Conservation (phyloP, 2,797 vertebrate genomes). For the Phoebastria nigripes region DNA sequence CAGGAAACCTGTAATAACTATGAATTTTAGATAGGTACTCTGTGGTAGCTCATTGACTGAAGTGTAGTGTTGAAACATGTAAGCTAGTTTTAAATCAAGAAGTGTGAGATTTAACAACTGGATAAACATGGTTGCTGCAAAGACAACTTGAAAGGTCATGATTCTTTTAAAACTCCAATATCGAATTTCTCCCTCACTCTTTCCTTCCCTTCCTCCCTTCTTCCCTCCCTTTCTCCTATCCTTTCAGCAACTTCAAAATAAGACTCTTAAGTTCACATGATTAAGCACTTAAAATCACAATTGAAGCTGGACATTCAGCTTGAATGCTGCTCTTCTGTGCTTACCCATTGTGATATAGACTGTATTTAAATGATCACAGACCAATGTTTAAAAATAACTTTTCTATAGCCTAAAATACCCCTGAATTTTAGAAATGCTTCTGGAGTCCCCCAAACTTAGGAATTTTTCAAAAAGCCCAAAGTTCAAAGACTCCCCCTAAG, state of each 20-base stretch:
- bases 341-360: not conserved
- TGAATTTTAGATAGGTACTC: not conserved
- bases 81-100: not conserved
- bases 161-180: not conserved
- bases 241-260: not conserved
- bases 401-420: not conserved
- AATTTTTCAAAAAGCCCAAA: not conserved
- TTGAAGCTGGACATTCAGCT: not conserved
- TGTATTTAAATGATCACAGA: not conserved
- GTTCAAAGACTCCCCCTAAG: not conserved
- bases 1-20: not conserved
- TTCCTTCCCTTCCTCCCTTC: not conserved
- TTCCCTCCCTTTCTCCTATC: not conserved
- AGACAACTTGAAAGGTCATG: not conserved
- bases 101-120: not conserved
- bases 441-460: not conserved
- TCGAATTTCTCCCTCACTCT: not conserved
- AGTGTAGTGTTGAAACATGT: not conserved
- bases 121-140: not conserved
- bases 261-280: not conserved
- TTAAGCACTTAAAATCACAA: not conserved
- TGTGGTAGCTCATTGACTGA: not conserved
- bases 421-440: not conserved
- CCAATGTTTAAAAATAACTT: not conserved
- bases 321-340: not conserved